phyloP scores from a whole-genome alignment of 2,113 vertebrate genomes.

The Accipiter virgatus region DNA sequence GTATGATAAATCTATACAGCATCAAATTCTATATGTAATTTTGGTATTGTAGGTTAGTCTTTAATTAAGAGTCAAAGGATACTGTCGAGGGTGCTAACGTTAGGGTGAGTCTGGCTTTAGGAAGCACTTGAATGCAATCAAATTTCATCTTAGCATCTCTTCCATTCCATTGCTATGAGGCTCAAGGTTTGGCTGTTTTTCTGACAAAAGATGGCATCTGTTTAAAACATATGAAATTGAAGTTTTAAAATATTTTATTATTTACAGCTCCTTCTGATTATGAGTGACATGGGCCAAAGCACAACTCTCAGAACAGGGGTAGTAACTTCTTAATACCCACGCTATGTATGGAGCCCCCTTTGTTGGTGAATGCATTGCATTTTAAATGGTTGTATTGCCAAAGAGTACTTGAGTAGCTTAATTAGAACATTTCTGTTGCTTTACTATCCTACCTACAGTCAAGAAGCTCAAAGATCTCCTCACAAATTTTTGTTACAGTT shows the following conservation, averaged over 20 bases:
- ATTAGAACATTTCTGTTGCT: neutral
- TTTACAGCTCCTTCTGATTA: neutral
- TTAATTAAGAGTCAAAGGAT: neutral
- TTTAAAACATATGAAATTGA: neutral
- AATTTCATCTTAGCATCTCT: neutral
- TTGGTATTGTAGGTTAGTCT: neutral
- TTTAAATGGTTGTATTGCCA: neutral
- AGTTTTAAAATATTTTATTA: neutral
- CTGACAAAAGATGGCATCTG: neutral
- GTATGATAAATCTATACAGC: neutral
- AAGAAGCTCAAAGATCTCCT: neutral
- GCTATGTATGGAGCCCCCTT: neutral
- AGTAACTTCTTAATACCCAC: neutral
- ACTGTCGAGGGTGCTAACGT: neutral
- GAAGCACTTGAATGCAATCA: neutral
- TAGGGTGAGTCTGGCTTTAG: neutral
- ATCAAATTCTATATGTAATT: neutral
- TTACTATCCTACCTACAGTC: rapidly evolving
- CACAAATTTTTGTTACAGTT: neutral
- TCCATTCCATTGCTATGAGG: neutral
- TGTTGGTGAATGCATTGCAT: neutral
- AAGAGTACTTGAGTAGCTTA: neutral
- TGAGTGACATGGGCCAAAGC: neutral
- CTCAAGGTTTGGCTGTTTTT: neutral
- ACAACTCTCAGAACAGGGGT: neutral